phyloP scores from a whole-genome alignment of 2,888 invertebrate genomes.

The Ennomos quercinarius region DNA sequence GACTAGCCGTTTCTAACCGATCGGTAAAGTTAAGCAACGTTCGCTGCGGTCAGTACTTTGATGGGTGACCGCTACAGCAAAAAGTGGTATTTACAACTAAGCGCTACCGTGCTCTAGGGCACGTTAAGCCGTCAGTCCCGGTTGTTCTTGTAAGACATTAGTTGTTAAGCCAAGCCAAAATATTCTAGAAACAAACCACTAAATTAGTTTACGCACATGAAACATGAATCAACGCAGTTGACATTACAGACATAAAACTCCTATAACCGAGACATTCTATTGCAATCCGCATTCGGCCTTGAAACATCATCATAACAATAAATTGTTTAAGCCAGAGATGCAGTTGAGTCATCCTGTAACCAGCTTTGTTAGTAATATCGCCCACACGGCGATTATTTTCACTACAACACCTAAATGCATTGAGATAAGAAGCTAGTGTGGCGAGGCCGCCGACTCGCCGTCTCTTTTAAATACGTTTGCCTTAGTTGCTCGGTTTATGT shows the following conservation, averaged over 20 bases:
- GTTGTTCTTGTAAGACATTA: too few relatives aligned
- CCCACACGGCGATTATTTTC: conserved; percentile 33
- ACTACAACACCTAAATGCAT: conserved; percentile 25
- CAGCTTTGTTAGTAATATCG: conserved; percentile 29
- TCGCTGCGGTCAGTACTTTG: too few relatives aligned
- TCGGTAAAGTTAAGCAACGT: too few relatives aligned
- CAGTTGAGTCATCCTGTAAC: conserved; percentile 33
- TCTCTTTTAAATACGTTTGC: conserved; percentile 8
- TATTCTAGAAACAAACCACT: background rate
- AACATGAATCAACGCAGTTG: conserved; percentile 18
- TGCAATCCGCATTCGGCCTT: conserved; percentile 31
- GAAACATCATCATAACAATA: conserved; percentile 32
- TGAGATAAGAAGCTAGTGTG: conserved; percentile 9
- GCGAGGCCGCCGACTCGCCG: background rate
- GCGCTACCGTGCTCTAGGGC: too few relatives aligned
- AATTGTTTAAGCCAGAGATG: conserved; percentile 34
- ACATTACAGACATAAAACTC: conserved; percentile 18
- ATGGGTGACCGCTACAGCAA: too few relatives aligned
- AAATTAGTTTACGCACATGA: background rate
- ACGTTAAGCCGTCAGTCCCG: too few relatives aligned
- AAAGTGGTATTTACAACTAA: too few relatives aligned
- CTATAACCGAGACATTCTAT: conserved; percentile 19
- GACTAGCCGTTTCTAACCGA: too few relatives aligned
- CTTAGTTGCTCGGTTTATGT: conserved; percentile 3
- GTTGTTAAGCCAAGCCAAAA: too few relatives aligned